Percentiles rank a stretch among this genome's conserved stretches.
Evolutionary conservation across 1,140 invertebrate genomes (phyloP).

Genomic region (Drosophila ananassae): DNA sequence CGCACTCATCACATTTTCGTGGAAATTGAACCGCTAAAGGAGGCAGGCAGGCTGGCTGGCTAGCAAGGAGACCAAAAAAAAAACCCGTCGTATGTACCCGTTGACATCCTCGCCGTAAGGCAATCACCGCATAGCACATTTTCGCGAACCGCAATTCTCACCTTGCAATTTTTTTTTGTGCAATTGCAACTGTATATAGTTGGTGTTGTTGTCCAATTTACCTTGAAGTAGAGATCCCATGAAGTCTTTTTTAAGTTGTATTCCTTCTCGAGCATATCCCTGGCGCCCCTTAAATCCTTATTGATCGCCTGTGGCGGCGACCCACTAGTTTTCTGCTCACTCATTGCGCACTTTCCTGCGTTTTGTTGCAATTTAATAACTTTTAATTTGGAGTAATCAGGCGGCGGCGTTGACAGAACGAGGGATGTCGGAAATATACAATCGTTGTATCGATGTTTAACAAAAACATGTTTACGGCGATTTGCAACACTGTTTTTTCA

Average conservation of each 20-base stretch:
- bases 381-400: constrained; percentile 57
- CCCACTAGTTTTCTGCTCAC: constrained; percentile 50
- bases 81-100: constrained; percentile 32
- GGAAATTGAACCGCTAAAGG: constrained; percentile 64
- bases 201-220: constrained; percentile 69
- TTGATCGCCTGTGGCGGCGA: constrained; percentile 29
- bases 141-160: constrained; percentile 5
- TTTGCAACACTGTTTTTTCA: no score
- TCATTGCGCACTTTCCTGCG: constrained; percentile 54
- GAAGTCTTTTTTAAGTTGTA: constrained; percentile 86
- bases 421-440: neutral
- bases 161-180: constrained; percentile 10
- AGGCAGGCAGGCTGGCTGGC: constrained; percentile 3
- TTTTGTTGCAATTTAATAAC: constrained; percentile 45
- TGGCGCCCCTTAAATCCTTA: constrained; percentile 49
- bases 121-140: no score
- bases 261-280: constrained; percentile 86
- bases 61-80: constrained; percentile 19
- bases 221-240: constrained; percentile 89
- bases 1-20: constrained; percentile 81
- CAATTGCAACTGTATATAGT: constrained; percentile 4
- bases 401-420: constrained; percentile 37
- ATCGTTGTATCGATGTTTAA: no score
- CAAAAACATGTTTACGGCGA: no score
- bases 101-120: neutral